phyloP scores from a whole-genome alignment of 2,113 vertebrate species.

The Apodemus sylvaticus region DNA sequence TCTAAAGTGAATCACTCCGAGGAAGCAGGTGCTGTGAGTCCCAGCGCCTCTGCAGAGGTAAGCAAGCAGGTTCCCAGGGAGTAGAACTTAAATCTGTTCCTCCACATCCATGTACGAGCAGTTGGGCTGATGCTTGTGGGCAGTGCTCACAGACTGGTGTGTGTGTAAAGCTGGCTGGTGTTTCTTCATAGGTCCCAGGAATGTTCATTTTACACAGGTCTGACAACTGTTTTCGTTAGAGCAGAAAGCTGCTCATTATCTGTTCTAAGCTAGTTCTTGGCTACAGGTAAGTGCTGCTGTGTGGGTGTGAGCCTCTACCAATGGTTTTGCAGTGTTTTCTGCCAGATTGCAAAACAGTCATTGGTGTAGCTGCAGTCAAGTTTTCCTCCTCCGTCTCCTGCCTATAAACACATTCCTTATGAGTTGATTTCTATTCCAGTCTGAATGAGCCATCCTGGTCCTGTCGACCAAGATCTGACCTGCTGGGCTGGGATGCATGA shows the following conservation, averaged over 20 bases:
- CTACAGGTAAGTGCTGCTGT: conserved; percentile 67
- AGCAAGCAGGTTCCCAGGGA: conserved; percentile 68
- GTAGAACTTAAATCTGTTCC: not conserved
- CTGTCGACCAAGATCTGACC: conserved; percentile 58
- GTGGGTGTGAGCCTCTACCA: conserved; percentile 66
- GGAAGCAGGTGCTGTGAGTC: not conserved
- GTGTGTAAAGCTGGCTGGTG: not conserved
- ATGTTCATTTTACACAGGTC: not conserved
- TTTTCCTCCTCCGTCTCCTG: conserved; percentile 54
- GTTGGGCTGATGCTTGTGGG: not conserved
- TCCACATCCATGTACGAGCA: not conserved
- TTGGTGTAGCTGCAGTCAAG: conserved; percentile 63
- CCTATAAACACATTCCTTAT: conserved; percentile 54
- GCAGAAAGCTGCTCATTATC: conserved; percentile 57
- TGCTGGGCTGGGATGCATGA: conserved; percentile 78
- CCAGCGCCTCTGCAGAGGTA: conserved; percentile 76
- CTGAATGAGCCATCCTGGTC: conserved; percentile 59
- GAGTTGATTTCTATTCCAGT: conserved; percentile 69
- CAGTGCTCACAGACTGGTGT: not conserved
- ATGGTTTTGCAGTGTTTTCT: conserved; percentile 59
- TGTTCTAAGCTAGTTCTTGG: conserved; percentile 62
- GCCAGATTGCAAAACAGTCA: conserved; percentile 69
- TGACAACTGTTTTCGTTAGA: conserved; percentile 51
- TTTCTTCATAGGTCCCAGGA: not conserved
- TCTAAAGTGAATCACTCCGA: conserved; percentile 61